These are phyloP conservation scores for Resseliella maxima DNA, from an alignment of 2,888 invertebrate species.

Conservation along the genomic window DNA sequence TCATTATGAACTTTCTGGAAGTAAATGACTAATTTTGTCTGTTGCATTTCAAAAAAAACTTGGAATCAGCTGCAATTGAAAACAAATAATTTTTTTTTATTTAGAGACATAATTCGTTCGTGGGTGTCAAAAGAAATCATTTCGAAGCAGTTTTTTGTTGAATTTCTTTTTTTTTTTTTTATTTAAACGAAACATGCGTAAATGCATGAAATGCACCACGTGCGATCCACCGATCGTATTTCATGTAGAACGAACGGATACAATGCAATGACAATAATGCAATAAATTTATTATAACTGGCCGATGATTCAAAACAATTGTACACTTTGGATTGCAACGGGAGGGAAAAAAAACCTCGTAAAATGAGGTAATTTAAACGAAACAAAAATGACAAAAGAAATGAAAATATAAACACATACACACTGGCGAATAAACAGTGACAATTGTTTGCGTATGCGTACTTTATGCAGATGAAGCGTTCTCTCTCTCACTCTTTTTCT, in stretches of 20 bases:
- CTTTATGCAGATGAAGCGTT: slow-evolving; percentile 39
- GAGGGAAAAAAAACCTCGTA: not conserved
- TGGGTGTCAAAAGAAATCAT: not conserved
- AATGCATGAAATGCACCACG: not conserved
- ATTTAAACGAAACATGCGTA: not conserved
- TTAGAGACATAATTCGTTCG: not conserved
- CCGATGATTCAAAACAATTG: slow-evolving; percentile 54
- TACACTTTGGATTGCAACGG: not conserved
- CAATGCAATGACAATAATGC: slow-evolving; percentile 42
- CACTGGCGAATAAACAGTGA: slow-evolving; percentile 26
- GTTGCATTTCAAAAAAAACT: no score
- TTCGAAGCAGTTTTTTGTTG: not conserved
- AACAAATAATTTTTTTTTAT: no score
- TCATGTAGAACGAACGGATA: slow-evolving; percentile 42
- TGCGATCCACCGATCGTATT: slow-evolving; percentile 30
- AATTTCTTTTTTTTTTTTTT: not conserved
- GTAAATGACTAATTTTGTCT: no score
- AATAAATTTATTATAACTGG: slow-evolving; percentile 24
- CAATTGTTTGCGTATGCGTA: not conserved
- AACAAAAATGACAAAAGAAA: not conserved
- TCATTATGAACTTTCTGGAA: no score
- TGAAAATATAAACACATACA: not conserved
- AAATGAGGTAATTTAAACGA: slow-evolving; percentile 46
- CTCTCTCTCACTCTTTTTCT: no score
- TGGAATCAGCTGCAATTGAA: no score